These are phyloP conservation scores for Leucophenga montana DNA, from an alignment of 2,888 invertebrate genomes.

Conservation along the genomic window DNA sequence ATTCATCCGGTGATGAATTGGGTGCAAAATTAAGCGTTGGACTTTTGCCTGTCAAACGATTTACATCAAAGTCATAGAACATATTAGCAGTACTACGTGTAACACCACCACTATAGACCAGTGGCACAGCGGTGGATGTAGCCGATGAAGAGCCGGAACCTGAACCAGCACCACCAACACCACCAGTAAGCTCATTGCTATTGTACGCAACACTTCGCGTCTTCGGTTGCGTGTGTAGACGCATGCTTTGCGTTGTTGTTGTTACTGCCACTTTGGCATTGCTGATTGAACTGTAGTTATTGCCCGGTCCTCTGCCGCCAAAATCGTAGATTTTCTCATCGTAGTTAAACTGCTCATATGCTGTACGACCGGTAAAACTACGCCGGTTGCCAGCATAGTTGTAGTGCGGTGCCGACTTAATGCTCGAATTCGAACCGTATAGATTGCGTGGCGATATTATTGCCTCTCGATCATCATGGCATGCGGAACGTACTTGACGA, in stretches of 20 bases:
- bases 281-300: conserved; percentile 33
- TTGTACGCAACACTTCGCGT: conserved; percentile 59
- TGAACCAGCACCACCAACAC: conserved; percentile 44
- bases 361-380: conserved; percentile 54
- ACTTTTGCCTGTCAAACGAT: conserved; percentile 73
- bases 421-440: conserved; percentile 74
- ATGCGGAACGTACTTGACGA: conserved; percentile 66
- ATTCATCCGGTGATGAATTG: conserved; percentile 57
- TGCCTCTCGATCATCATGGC: conserved; percentile 64
- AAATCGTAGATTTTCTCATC: conserved; percentile 72
- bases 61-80: conserved; percentile 72
- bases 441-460: conserved; percentile 66
- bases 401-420: conserved; percentile 74
- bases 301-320: conserved; percentile 68
- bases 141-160: conserved; percentile 65
- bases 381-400: conserved; percentile 62
- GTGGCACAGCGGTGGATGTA: conserved; percentile 57
- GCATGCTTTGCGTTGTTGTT: conserved; percentile 6
- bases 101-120: conserved; percentile 51
- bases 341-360: conserved; percentile 63
- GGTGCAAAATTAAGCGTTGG: conserved; percentile 70
- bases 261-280: not conserved
- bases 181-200: conserved; percentile 35
- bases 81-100: conserved; percentile 42
- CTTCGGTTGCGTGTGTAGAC: conserved; percentile 47